Conservation (phyloP, 2,888 invertebrate species). For the Brachypalpus laphriformis region DNA sequence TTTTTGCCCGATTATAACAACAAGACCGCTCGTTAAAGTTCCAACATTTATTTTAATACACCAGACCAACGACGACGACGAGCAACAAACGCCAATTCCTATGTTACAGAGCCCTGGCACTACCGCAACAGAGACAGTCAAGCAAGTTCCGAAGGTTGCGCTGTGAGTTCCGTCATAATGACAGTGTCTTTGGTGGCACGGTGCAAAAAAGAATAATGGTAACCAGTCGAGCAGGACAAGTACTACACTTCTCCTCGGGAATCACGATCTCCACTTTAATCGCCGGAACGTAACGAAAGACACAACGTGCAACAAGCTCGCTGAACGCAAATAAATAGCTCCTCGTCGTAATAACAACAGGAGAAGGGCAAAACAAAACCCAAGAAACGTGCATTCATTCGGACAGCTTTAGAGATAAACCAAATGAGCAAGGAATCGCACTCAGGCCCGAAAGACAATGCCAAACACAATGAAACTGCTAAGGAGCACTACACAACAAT, state of each 20-base stretch:
- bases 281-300: slow-evolving; percentile 66
- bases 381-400: slow-evolving; percentile 72
- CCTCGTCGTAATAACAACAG: slow-evolving; percentile 12
- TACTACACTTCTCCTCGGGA: slow-evolving; percentile 52
- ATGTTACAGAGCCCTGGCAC: slow-evolving; percentile 22
- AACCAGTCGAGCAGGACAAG: slow-evolving; percentile 73
- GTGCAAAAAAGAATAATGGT: slow-evolving; percentile 72
- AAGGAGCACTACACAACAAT: slow-evolving; percentile 39
- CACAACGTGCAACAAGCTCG: slow-evolving; percentile 71
- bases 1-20: slow-evolving; percentile 66
- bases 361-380: slow-evolving; percentile 16
- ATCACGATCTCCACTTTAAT: slow-evolving; percentile 73
- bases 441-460: slow-evolving; percentile 64
- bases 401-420: slow-evolving; percentile 68
- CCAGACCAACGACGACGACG: slow-evolving; percentile 24
- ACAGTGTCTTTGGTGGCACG: slow-evolving; percentile 64
- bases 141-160: slow-evolving; percentile 57
- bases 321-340: slow-evolving; percentile 65
- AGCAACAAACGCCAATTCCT: slow-evolving; percentile 66
- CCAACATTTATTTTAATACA: slow-evolving; percentile 70
- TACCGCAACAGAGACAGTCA: slow-evolving; percentile 33
- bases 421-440: slow-evolving; percentile 73
- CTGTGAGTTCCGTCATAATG: slow-evolving; percentile 61
- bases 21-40: slow-evolving; percentile 73
- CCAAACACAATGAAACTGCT: slow-evolving; percentile 57